These are phyloP conservation scores for Ophion ellenae DNA, from an alignment of 2,888 invertebrate species.

Conservation along the genomic window DNA sequence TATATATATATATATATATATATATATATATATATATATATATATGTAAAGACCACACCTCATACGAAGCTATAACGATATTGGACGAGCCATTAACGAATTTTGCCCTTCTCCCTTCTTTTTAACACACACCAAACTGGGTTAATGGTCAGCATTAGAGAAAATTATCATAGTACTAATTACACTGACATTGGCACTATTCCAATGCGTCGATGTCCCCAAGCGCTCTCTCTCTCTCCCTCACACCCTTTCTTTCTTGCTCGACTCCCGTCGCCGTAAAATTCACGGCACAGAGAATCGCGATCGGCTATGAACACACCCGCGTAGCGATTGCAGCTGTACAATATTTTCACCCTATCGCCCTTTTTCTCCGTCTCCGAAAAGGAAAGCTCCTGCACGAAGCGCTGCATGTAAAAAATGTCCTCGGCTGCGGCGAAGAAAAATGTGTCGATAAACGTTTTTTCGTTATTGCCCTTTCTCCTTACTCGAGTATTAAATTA, in stretches of 20 bases:
- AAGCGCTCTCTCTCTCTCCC: slow-evolving; percentile 52
- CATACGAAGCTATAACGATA: slow-evolving; percentile 28
- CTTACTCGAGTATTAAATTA: background rate
- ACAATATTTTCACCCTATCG: background rate
- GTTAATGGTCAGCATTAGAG: slow-evolving; percentile 79
- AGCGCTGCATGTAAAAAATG: slow-evolving; percentile 1
- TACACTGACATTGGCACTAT: slow-evolving; percentile 76
- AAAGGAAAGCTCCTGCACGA: background rate
- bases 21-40: background rate
- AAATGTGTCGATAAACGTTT: background rate
- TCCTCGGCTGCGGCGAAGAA: background rate
- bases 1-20: background rate
- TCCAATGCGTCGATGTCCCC: slow-evolving; percentile 67
- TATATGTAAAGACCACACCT: background rate
- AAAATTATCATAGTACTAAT: slow-evolving; percentile 81
- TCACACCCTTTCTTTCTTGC: slow-evolving; percentile 44
- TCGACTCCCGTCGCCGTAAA: slow-evolving; percentile 15
- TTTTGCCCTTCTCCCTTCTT: slow-evolving; percentile 59
- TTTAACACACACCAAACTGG: slow-evolving; percentile 71
- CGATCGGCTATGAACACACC: slow-evolving; percentile 38
- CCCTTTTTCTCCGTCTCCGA: background rate
- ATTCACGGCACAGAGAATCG: slow-evolving; percentile 58
- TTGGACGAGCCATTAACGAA: slow-evolving; percentile 54
- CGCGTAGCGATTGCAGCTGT: background rate
- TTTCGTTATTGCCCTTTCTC: background rate